These are phyloP conservation scores for Patella pellucida DNA, from an alignment of 2,888 invertebrate genomes.

Conservation along the genomic window DNA sequence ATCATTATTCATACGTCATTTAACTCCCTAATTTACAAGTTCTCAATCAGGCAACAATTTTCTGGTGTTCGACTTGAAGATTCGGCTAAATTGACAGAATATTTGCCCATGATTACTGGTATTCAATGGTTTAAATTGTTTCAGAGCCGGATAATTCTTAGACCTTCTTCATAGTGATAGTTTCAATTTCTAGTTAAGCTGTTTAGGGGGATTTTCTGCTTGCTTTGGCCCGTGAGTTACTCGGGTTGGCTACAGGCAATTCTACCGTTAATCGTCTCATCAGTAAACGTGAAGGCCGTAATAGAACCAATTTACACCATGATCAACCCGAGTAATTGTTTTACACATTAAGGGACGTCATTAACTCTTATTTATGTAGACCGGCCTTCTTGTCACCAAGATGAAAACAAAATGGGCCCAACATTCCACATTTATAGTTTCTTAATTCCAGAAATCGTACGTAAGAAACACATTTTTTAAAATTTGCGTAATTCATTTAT, in stretches of 20 bases:
- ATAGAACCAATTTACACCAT: no score
- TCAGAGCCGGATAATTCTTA: not conserved
- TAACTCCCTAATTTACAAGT: not conserved
- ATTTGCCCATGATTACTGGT: not conserved
- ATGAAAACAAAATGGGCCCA: no score
- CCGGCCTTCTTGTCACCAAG: no score
- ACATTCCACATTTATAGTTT: no score
- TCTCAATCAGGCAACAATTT: conserved; percentile 2
- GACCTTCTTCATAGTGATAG: not conserved
- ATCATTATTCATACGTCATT: not conserved
- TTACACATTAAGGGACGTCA: no score
- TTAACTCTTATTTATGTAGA: no score
- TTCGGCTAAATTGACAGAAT: not conserved
- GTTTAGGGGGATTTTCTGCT: not conserved
- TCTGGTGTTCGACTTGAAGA: not conserved
- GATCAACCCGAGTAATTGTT: no score
- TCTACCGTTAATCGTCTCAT: no score
- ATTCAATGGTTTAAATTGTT: not conserved
- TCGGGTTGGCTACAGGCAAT: not conserved
- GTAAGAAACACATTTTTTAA: no score
- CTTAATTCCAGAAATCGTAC: no score
- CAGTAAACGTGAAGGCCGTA: no score
- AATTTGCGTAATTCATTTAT: no score
- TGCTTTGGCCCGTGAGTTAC: not conserved
- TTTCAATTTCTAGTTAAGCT: conserved; percentile 1